These are phyloP conservation scores for Hecatera dysodea DNA, from an alignment of 2,888 invertebrate genomes.

Conservation along the genomic window DNA sequence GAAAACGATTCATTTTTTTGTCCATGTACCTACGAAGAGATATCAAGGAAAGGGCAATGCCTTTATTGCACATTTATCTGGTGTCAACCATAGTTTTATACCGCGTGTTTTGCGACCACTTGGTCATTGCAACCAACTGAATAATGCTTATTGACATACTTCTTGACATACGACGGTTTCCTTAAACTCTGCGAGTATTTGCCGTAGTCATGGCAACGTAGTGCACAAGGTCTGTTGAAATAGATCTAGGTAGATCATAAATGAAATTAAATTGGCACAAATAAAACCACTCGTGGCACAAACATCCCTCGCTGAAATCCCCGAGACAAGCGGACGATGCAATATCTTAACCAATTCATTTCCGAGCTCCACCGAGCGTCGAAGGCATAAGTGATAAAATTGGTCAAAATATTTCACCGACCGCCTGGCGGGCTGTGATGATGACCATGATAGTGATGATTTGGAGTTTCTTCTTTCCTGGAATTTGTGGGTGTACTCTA, in stretches of 20 bases:
- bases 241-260: background rate
- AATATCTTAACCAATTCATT: constrained; percentile 91
- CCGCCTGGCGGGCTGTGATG: constrained; percentile 79
- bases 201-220: background rate
- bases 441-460: constrained; percentile 9
- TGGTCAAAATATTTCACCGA: constrained; percentile 90
- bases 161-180: too few species aligned
- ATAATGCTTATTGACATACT: too few species aligned
- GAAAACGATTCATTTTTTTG: too few species aligned
- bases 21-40: too few species aligned
- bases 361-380: constrained; percentile 63
- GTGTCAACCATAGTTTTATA: too few species aligned
- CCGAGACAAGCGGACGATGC: constrained; percentile 87
- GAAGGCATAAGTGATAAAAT: constrained; percentile 80
- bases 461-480: constrained; percentile 12
- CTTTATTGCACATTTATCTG: too few species aligned
- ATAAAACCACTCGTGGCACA: constrained; percentile 25
- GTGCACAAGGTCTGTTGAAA: background rate
- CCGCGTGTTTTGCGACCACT: too few species aligned
- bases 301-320: constrained; percentile 74
- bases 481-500: background rate
- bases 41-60: too few species aligned
- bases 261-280: constrained; percentile 1
- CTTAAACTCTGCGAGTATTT: too few species aligned
- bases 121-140: too few species aligned